Percentiles rank a stretch among this genome's conserved stretches.
Conservation (phyloP, 2,113 vertebrate species). For the Eretmodus cyanostictus region DNA sequence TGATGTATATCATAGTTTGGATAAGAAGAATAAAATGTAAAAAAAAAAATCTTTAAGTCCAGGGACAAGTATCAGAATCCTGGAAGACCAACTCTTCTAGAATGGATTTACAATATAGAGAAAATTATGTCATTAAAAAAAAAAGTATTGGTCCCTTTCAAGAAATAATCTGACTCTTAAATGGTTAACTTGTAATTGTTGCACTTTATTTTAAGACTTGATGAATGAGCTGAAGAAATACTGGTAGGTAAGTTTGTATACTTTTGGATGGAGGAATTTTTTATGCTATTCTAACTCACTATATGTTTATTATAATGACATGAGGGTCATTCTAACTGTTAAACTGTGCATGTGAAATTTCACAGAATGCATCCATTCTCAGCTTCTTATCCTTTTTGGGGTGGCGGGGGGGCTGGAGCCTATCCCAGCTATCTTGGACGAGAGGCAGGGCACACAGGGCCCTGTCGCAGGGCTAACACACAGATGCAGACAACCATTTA, state of each 20-base stretch:
- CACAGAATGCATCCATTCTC: not conserved
- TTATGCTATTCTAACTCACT: not conserved
- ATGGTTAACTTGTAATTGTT: not conserved
- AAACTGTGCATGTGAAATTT: not conserved
- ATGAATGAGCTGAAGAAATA: not conserved
- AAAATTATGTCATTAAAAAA: not conserved
- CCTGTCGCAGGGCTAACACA: not conserved
- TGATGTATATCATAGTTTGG: not conserved
- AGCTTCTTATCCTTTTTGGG: not conserved
- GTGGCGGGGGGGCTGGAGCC: accelerated
- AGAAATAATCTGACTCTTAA: not conserved
- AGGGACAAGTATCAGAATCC: not conserved
- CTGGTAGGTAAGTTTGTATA: not conserved
- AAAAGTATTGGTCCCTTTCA: not conserved
- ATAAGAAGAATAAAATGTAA: not conserved
- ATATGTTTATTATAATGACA: accelerated
- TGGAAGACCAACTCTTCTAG: not conserved
- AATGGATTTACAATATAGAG: not conserved
- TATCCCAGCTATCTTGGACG: not conserved
- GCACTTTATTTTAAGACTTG: not conserved
- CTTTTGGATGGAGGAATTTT: not conserved
- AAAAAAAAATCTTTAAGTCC: not conserved
- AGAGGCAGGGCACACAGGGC: not conserved
- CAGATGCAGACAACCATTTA: not conserved
- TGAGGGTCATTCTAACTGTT: not conserved